Evolutionary conservation across 2,888 invertebrate genomes (phyloP), one percentile per base, ranked within the genome.

Genomic region (Ellobium chinense): DNA sequence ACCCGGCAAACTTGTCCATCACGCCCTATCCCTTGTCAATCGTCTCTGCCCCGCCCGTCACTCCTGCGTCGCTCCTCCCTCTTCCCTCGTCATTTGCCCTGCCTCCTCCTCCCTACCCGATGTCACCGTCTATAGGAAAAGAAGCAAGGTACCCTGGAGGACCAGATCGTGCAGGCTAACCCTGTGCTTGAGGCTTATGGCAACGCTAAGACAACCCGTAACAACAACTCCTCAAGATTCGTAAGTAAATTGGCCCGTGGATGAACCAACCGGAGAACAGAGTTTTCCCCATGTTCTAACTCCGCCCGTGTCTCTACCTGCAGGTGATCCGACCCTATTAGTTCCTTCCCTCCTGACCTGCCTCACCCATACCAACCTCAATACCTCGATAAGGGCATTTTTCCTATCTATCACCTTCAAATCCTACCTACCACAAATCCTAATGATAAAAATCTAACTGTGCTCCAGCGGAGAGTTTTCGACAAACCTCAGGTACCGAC

Each of bases 171-270:
- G 91, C 99, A 99, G 94, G 99, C 99, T 94, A 99, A 99, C 95
- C 90, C 90, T n/a, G 89, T 90, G 29, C 85, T 90, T 39, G 90
- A 90, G 81, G 89, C 89, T 34, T 90, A 89, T 72, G 90, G 89
- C 66, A 90, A 91, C 77, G 90, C 85, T 81, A 90, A 90, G 80
- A 90, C 90, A 21, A 88, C 87, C 63, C 79, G 99, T 96, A 99
- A 99, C 95, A 99, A 99, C 97, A 99, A 99, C 97, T 99, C 99
- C 86, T 99, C 99, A 89, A 98, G 99, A 96, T 99, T 99, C 97
- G 99, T 98, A 96, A 97, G 98, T 97, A 94, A 37, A n/a, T n/a
- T 34, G 21, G n/a, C 9, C 12, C 14, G 7, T 27, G 31, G 60
- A 60, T 24, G 46, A 37, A 56, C 31, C 3, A 29, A 31, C 31